Evolutionary conservation across 2,113 vertebrate species (phyloP), one percentile per base, ranked within the genome.

Genomic region (Podarcis muralis): DNA sequence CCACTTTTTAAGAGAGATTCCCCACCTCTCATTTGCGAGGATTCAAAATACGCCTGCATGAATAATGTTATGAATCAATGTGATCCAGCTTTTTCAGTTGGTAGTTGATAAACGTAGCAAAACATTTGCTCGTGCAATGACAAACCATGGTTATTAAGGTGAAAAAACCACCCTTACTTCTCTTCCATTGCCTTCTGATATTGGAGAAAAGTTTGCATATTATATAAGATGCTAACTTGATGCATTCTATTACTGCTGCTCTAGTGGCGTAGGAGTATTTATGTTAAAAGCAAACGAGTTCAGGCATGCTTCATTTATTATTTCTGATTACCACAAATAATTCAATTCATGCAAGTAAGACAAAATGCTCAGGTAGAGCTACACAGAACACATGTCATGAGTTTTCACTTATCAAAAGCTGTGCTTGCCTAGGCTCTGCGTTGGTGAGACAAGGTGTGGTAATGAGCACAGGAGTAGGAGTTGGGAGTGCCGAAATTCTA

Each of bases 381-480:
- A 74, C 71, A 20, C 8, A 81, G 83, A 37, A 68, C 71, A 20
- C 59, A 7, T 30, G 62, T 82, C 65, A 62, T 77, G 68, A 59
- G 48, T 83, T 88, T 90, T 81, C 62, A 32, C 86, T 93, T 62
- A 37, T 59, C 68, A 91, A 15, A 1, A 25, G 78, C 91, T 90
- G 86, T 13, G 22, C 65, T 65, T 7, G 89, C 75, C 71, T 3
- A 68, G 68, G 20, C 22, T 74, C 30, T 7, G 3, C 1, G 15
- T 53, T 85, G 68, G n/a, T 81, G 35, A 88, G 22, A 68, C n/a
- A 43, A 88, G 89, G 88, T 88, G 57, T 80, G 57, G 43, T 66
- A 83, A n/a, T 85, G 78, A 91, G 25, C 76, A 85, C 82, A 92
- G 77, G 90, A 93, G 87, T 62, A 62, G 35, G 89, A 86, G 80